These are phyloP conservation scores for Ecliptopera silaceata DNA, from an alignment of 2,888 invertebrate genomes.

Conservation along the genomic window DNA sequence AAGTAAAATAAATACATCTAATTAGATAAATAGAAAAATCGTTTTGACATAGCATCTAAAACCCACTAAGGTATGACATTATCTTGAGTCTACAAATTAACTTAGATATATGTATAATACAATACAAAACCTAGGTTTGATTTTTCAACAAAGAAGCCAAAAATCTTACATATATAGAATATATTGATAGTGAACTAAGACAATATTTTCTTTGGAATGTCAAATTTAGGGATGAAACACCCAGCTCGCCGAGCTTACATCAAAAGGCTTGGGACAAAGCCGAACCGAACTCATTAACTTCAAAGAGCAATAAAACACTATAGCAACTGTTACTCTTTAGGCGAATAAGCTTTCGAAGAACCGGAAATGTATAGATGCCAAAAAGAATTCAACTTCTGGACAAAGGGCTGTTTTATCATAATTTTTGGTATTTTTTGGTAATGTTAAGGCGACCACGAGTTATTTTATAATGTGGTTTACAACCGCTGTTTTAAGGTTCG, in stretches of 20 bases:
- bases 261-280: slow-evolving; percentile 18
- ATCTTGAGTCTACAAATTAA: no score
- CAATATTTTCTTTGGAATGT: slow-evolving; percentile 1
- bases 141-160: no score
- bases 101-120: no score
- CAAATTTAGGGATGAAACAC: slow-evolving; percentile 1
- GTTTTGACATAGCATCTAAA: no score
- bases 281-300: slow-evolving; percentile 29
- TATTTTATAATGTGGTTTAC: no score
- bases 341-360: slow-evolving; percentile 28
- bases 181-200: background rate
- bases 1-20: no score
- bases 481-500: no score
- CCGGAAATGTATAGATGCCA: slow-evolving; percentile 23
- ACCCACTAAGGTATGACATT: no score
- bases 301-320: slow-evolving; percentile 30
- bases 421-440: no score
- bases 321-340: slow-evolving; percentile 26
- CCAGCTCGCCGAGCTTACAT: slow-evolving; percentile 10
- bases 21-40: no score
- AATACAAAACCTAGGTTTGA: no score
- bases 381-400: slow-evolving; percentile 3
- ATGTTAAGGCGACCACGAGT: no score
- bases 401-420: background rate
- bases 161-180: background rate